Evolutionary conservation across 2,113 vertebrate species (phyloP), one percentile per base, ranked within the genome.

Genomic region (Oncorhynchus nerka): DNA sequence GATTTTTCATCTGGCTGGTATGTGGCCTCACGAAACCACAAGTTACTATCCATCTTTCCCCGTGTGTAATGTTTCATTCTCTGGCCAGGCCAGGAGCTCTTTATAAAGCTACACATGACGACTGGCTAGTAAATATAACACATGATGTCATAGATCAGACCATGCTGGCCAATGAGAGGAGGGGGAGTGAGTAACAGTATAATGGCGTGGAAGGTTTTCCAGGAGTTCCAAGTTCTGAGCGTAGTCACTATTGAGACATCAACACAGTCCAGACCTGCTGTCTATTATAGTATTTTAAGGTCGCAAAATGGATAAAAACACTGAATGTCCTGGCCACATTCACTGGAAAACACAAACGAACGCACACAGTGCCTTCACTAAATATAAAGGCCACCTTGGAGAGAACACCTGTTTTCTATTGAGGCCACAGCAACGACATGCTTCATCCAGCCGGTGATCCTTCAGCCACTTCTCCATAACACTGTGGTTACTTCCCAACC

Each of bases 31-130:
- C 89, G 90, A 93, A 93, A 90, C 91, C 92, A 83, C 89, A 89
- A 91, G 89, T 89, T 81, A 84, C 92, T 92, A 90, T 93, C 91
- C 90, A 90, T 90, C 86, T 91, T 87, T 92, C 90, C 87, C 89
- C 80, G 85, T 90, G 92, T 92, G 90, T 92, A 94, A 91, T 92
- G 82, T 91, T 91, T 89, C 84, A 89, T 90, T 86, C 82, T 57
- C 78, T 81, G 80, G 62, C 84, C 84, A 86, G 87, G 88, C 88
- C 89, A 87, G 84, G 73, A 80, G 85, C 75, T 83, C 84, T 90
- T 88, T 81, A 85, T 80, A 90, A 75, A 81, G 79, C 82, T 79
- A 77, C 88, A 77, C 83, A 88, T 88, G 89, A 91, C 70, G 73
- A 78, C 77, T 70, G 20, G 75, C 64, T 74, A 86, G 74, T 90